These are phyloP conservation scores for Pilophorus perplexus DNA, from an alignment of 2,888 invertebrate genomes.

Conservation along the genomic window DNA sequence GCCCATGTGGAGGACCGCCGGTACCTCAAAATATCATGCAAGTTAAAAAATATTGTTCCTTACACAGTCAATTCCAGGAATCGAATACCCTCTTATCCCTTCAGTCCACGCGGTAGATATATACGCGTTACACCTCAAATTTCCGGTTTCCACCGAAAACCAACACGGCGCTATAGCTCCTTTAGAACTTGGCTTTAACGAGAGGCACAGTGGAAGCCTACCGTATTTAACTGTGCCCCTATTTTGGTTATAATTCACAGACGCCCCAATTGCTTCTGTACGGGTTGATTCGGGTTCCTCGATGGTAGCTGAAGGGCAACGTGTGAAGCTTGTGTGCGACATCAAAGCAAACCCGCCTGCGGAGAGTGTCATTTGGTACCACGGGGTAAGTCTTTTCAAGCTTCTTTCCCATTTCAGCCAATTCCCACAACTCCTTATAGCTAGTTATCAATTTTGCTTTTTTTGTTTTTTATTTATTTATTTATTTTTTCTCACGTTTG, in stretches of 20 bases:
- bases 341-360: slow-evolving; percentile 75
- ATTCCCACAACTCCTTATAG: background rate
- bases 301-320: slow-evolving; percentile 69
- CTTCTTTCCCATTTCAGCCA: background rate
- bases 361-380: slow-evolving; percentile 73
- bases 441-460: background rate
- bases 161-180: too few species aligned
- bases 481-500: too few species aligned
- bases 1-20: slow-evolving; percentile 75
- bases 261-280: slow-evolving; percentile 73
- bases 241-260: too few species aligned
- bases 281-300: slow-evolving; percentile 62
- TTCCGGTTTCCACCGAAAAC: too few species aligned
- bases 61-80: background rate
- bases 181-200: too few species aligned
- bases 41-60: slow-evolving; percentile 58
- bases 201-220: too few species aligned
- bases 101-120: too few species aligned
- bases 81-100: slow-evolving; percentile 50
- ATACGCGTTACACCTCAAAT: too few species aligned
- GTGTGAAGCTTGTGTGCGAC: slow-evolving; percentile 73
- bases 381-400: slow-evolving; percentile 72
- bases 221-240: too few species aligned
- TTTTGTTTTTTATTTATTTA: background rate
- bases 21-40: slow-evolving; percentile 78